These are phyloP conservation scores for Melospiza melodia DNA, from an alignment of 2,113 vertebrate species.

Conservation along the genomic window DNA sequence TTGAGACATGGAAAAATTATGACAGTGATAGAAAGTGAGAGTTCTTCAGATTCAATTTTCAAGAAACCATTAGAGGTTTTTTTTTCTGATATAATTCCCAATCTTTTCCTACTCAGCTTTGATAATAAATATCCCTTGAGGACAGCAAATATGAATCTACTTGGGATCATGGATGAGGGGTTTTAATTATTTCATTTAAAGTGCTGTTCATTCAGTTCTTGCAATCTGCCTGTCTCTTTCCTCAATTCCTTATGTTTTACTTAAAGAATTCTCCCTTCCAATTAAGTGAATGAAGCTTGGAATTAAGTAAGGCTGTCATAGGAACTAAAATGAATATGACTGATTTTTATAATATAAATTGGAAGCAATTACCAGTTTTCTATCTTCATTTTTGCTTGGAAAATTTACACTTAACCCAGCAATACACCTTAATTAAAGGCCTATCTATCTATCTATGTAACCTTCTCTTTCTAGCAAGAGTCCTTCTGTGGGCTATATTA, in stretches of 20 bases:
- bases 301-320: constrained; percentile 52
- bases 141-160: constrained; percentile 55
- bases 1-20: constrained; percentile 10
- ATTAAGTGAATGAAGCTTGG: constrained; percentile 60
- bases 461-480: constrained; percentile 46
- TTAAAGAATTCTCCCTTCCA: constrained; percentile 27
- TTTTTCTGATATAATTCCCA: constrained; percentile 33
- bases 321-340: constrained; percentile 53
- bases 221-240: constrained; percentile 5
- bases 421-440: constrained; percentile 65
- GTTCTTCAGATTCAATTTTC: constrained; percentile 22
- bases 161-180: not conserved
- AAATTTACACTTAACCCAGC: constrained; percentile 62
- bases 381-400: constrained; percentile 36
- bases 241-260: constrained; percentile 9
- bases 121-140: constrained; percentile 51
- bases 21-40: not conserved
- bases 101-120: constrained; percentile 42
- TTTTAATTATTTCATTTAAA: constrained; percentile 55
- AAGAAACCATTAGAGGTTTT: not conserved
- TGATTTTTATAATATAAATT: constrained; percentile 63
- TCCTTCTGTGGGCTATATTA: constrained; percentile 19
- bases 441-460: constrained; percentile 30
- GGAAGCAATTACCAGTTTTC: constrained; percentile 65
- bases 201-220: constrained; percentile 24